phyloP scores from a whole-genome alignment of 2,888 invertebrate species.

The Sceliomorpha sp. region DNA sequence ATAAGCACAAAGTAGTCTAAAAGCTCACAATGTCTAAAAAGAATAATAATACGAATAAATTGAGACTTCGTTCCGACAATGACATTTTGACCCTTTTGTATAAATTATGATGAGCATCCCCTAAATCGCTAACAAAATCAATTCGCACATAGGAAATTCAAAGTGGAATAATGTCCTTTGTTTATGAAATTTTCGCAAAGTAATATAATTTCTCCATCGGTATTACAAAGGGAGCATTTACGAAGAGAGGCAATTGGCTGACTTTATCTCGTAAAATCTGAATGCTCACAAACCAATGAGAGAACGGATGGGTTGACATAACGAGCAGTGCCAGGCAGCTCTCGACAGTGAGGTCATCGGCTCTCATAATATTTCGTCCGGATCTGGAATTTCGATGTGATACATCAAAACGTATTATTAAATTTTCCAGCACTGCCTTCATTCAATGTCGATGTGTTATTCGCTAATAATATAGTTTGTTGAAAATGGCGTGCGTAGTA shows the following conservation, averaged over 20 bases:
- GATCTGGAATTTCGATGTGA: conserved; percentile 44
- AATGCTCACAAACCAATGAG: conserved; percentile 56
- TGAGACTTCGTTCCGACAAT: too few relatives aligned
- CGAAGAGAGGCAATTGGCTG: conserved; percentile 55
- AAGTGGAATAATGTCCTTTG: conserved; percentile 46
- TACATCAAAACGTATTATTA: conserved; percentile 51
- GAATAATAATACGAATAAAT: too few relatives aligned
- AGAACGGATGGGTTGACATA: conserved; percentile 57
- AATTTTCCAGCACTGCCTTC: conserved; percentile 29
- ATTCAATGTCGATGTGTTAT: conserved; percentile 14
- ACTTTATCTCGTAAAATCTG: conserved; percentile 59
- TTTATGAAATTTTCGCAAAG: conserved; percentile 47
- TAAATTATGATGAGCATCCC: too few relatives aligned
- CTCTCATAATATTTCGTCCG: conserved; percentile 54
- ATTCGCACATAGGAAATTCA: conserved; percentile 41
- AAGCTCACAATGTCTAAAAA: too few relatives aligned
- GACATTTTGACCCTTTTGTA: too few relatives aligned
- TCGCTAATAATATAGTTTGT: conserved; percentile 26
- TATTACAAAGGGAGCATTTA: conserved; percentile 54
- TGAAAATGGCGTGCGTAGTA: conserved; percentile 20
- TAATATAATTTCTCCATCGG: conserved; percentile 52
- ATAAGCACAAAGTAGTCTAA: too few relatives aligned
- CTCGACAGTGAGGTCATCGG: conserved; percentile 52
- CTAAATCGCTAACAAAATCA: conserved; percentile 38
- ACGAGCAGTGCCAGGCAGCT: conserved; percentile 49